These are phyloP conservation scores for Cephalopholis sonnerati DNA, from an alignment of 2,113 vertebrate species.

Conservation along the genomic window DNA sequence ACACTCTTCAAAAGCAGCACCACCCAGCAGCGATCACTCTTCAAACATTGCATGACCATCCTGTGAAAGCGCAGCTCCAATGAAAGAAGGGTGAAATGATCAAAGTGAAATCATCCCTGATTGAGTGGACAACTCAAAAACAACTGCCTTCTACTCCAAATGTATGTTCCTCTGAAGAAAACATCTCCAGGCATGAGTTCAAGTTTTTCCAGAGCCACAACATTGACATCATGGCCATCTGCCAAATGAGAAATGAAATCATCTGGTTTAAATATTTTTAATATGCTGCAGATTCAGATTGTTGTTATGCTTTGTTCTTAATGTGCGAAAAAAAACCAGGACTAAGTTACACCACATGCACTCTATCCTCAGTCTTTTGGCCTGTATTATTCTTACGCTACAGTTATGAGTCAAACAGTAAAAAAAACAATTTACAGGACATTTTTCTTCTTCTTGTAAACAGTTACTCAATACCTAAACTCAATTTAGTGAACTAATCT, in stretches of 20 bases:
- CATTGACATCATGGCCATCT: slow-evolving; percentile 4
- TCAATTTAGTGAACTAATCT: not conserved
- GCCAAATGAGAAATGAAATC: slow-evolving; percentile 16
- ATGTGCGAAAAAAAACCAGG: not conserved
- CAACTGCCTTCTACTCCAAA: slow-evolving; percentile 40
- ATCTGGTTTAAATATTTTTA: slow-evolving; percentile 24
- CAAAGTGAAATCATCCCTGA: slow-evolving; percentile 70
- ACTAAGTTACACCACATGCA: slow-evolving; percentile 5
- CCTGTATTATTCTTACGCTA: not conserved
- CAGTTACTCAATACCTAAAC: not conserved
- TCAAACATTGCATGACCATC: slow-evolving; percentile 51
- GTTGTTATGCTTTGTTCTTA: slow-evolving; percentile 15
- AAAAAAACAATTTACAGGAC: not conserved
- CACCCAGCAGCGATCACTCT: slow-evolving; percentile 56
- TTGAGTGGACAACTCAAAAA: slow-evolving; percentile 66
- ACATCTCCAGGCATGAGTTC: slow-evolving; percentile 14
- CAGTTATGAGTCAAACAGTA: not conserved
- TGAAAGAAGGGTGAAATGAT: slow-evolving; percentile 61
- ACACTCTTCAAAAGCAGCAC: slow-evolving; percentile 60
- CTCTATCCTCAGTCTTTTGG: not conserved
- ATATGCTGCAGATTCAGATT: not conserved
- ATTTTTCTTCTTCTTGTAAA: not conserved
- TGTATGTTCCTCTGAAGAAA: slow-evolving; percentile 24
- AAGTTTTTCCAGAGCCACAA: slow-evolving; percentile 18
- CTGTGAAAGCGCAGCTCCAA: slow-evolving; percentile 35